Evolutionary conservation across 2,888 invertebrate genomes (phyloP).

Genomic region (Drosophila mimetica): DNA sequence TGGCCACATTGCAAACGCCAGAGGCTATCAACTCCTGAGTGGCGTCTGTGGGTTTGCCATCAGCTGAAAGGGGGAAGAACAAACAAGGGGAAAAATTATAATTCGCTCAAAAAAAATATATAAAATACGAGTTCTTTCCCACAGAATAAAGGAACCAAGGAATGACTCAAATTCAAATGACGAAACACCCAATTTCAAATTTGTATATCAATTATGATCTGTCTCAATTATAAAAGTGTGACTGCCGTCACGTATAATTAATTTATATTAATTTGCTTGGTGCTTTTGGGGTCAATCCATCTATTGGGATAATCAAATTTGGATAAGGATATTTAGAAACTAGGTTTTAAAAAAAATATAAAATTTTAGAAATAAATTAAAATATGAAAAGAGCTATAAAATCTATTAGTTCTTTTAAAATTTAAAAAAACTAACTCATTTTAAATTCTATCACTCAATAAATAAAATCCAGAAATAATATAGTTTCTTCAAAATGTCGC

Average conservation of each 20-base stretch:
- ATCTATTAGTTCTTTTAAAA: too few relatives aligned
- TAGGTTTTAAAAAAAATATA: neutral
- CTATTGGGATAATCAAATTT: neutral
- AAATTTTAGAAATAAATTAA: neutral
- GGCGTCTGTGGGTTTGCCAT: constrained; percentile 93
- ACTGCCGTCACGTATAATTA: constrained; percentile 3
- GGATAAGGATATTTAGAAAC: neutral
- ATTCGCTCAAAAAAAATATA: neutral
- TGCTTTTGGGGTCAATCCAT: neutral
- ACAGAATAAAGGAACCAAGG: neutral
- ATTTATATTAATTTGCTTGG: neutral
- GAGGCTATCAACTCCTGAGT: constrained; percentile 96
- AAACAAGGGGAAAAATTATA: neutral
- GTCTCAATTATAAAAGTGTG: constrained; percentile 2
- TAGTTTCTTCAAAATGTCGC: neutral
- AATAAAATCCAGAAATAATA: too few relatives aligned
- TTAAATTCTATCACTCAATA: too few relatives aligned
- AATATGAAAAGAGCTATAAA: too few relatives aligned
- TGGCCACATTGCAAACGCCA: constrained; percentile 90
- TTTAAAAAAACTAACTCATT: too few relatives aligned
- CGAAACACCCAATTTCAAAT: constrained; percentile 3
- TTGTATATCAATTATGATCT: neutral
- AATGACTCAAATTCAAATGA: constrained; percentile 2
- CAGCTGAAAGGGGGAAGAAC: constrained; percentile 84
- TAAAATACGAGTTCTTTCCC: neutral